Base-by-base conservation (phyloP, 2,797 vertebrate species). In the Gallirallus australis region DNA sequence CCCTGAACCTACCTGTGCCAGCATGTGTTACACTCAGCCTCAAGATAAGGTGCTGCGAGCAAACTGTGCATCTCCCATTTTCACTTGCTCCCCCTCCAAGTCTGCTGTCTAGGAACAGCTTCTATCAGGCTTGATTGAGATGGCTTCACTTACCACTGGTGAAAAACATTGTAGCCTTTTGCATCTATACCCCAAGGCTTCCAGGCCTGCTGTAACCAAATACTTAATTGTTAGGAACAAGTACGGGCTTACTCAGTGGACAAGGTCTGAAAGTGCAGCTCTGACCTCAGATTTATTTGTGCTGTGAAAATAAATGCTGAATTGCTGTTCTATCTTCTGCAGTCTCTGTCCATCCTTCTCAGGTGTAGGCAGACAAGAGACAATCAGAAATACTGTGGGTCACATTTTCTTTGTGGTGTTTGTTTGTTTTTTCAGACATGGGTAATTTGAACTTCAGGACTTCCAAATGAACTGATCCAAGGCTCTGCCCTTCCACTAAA, bases 81-180 rank as follows among this genome's bases (percentile, higher is more conserved):
- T 28, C 25, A 33, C 20, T 68, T 0, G 0, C n/a, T 48, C 6
- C 39, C 15, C 6, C 33, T 54, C 37, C 50, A 19, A 35, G 23
- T 57, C 35, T 75, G n/a, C 80, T 82, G 8, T 72, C 87, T 48
- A 63, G 94, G 82, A 93, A 81, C 54, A 73, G 63, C n/a, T 82
- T 82, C 45, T 59, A 2, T 28, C 24, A 13, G 52, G 14, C 35
- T 56, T 66, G 47, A 65, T 56, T 66, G 47, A 65, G 47, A 17
- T n/a, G 25, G 47, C 77, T 87, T 78, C 16, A 53, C 16, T 53
- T 57, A 13, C 68, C 39, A 10, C 33, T 33, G 63, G 15, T 65
- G 54, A 72, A 59, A 91, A 93, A 76, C 27, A 21, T 33, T 28
- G 53, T 23, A 17, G 31, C 25, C 30, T 88, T 82, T 72, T 66